Conservation (phyloP, 37 sponge, comb jelly and placozoan genomes). For the Cladorhizidae sp. region DNA sequence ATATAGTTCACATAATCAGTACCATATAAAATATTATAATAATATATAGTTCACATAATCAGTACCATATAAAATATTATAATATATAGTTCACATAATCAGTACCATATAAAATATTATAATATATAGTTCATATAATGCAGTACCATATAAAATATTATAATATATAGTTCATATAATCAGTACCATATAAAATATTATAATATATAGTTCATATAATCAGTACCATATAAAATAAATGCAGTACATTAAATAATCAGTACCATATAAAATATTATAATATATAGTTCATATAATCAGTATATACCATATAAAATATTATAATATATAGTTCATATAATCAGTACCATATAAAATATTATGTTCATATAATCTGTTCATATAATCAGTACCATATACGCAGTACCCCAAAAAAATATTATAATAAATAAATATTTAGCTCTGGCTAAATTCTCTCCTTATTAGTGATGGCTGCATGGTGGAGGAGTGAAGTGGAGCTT, state of each 20-base stretch:
- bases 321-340: no score
- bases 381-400: no score
- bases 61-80: not conserved
- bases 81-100: not conserved
- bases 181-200: not conserved
- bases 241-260: not conserved
- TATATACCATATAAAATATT: no score
- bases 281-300: not conserved
- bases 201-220: not conserved
- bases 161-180: not conserved
- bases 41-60: no score
- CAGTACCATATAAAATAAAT: not conserved
- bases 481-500: no score
- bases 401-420: not conserved
- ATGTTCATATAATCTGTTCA: no score
- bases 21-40: no score
- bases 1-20: no score
- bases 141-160: not conserved
- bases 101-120: not conserved
- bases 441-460: no score
- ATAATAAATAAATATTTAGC: not conserved
- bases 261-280: not conserved
- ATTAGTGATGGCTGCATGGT: no score
- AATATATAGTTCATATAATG: not conserved
- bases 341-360: no score